phyloP scores from a whole-genome alignment of 2,797 vertebrate species.

The Manis javanica region DNA sequence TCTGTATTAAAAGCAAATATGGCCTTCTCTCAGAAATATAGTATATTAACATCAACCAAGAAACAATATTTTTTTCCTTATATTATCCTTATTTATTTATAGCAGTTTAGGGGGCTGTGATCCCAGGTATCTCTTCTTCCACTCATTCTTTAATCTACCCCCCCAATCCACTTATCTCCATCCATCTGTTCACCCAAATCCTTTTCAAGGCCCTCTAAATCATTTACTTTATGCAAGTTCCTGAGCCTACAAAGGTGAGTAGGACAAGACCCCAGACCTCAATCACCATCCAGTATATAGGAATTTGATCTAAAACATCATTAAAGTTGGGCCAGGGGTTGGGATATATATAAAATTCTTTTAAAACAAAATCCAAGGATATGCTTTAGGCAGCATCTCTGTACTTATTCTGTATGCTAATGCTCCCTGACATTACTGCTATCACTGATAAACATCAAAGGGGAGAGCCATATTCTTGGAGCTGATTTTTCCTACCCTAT shows the following conservation, averaged over 20 bases:
- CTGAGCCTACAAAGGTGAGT: neutral
- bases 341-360: neutral
- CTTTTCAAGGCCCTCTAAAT: neutral
- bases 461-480: slow-evolving; percentile 75
- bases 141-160: neutral
- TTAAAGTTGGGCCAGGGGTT: slow-evolving; percentile 44
- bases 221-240: neutral
- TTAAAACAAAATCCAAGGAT: slow-evolving; percentile 35
- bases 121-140: neutral
- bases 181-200: neutral
- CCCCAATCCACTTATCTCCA: neutral
- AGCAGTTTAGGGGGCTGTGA: too few species aligned
- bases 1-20: slow-evolving; percentile 20
- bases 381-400: slow-evolving; percentile 34
- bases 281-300: slow-evolving; percentile 6
- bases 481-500: slow-evolving; percentile 56
- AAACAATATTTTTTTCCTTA: slow-evolving; percentile 15
- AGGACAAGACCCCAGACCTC: neutral
- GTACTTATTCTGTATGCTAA: slow-evolving; percentile 4
- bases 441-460: slow-evolving; percentile 76
- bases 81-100: neutral
- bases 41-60: neutral
- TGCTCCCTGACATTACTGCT: slow-evolving; percentile 58
- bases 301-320: slow-evolving; percentile 26
- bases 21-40: slow-evolving; percentile 15